Conservation (phyloP, 2,888 invertebrate species). For the Aquatica leii region DNA sequence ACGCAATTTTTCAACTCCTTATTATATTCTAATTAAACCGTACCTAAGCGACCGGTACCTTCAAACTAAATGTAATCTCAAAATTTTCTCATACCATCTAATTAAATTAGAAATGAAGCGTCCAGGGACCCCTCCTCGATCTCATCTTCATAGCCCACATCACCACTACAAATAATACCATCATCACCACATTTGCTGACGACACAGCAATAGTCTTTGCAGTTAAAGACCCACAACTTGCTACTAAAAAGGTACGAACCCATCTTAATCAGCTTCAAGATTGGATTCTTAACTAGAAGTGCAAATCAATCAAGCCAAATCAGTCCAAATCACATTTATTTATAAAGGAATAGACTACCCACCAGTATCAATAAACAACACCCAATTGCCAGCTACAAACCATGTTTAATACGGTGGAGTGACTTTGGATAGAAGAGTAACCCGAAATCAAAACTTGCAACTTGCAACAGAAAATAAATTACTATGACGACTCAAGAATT, state of each 20-base stretch:
- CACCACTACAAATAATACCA: not conserved
- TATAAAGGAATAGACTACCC: not conserved
- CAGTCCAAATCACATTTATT: not conserved
- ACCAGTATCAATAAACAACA: not conserved
- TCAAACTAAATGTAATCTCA: too few relatives aligned
- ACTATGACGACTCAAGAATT: not conserved
- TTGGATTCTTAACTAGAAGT: not conserved
- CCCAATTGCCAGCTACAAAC: not conserved
- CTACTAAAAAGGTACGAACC: not conserved
- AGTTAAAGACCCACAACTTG: not conserved
- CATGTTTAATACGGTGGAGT: not conserved
- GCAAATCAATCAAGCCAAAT: slow-evolving; percentile 1
- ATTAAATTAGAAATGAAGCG: not conserved
- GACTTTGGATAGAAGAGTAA: not conserved
- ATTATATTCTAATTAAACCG: too few relatives aligned
- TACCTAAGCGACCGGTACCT: too few relatives aligned
- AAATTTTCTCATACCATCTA: too few relatives aligned
- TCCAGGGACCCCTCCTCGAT: not conserved
- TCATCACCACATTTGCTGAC: slow-evolving; percentile 1
- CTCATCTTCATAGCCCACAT: not conserved
- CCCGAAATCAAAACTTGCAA: too few relatives aligned
- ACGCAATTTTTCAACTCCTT: too few relatives aligned
- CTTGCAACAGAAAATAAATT: too few relatives aligned
- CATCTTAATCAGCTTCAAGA: not conserved
- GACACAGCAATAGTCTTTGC: too few relatives aligned